A percentile compares a stretch with the other conserved stretches of the same genome.
These are phyloP conservation scores for Alligator mississippiensis DNA, from an alignment of 2,113 vertebrate genomes.

Conservation along the genomic window DNA sequence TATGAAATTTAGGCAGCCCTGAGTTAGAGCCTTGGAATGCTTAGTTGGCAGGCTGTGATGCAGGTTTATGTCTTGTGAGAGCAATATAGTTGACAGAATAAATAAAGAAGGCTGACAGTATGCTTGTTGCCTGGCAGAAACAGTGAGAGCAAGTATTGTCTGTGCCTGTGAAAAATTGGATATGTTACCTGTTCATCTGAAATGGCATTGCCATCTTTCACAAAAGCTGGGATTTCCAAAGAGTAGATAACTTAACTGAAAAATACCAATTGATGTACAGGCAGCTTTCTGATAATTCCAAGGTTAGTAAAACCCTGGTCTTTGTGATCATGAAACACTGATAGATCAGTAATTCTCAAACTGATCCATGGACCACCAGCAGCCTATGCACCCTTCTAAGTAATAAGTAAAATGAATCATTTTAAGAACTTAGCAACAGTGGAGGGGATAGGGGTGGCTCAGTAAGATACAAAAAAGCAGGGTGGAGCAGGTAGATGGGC, in stretches of 20 bases:
- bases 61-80: not conserved
- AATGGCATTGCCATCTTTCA: not conserved
- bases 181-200: slow-evolving; percentile 1
- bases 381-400: not conserved
- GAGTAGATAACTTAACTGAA: not conserved
- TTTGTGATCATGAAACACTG: not conserved
- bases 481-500: not conserved
- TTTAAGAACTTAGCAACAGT: not conserved
- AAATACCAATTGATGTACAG: not conserved
- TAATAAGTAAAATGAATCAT: not conserved
- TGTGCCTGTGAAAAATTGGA: not conserved
- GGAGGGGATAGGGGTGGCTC: not conserved
- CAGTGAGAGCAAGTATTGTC: not conserved
- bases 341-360: not conserved
- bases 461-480: too few species aligned
- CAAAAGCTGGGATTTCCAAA: not conserved
- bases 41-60: not conserved
- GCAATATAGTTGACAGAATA: not conserved
- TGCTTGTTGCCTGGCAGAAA: not conserved
- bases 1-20: too few species aligned
- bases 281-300: not conserved
- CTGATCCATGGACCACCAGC: not conserved
- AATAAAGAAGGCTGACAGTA: not conserved
- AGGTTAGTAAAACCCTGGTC: not conserved
- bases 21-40: not conserved